These are phyloP conservation scores for Drosophila pseudotakahashii DNA, from an alignment of 2,888 invertebrate genomes.

Conservation along the genomic window DNA sequence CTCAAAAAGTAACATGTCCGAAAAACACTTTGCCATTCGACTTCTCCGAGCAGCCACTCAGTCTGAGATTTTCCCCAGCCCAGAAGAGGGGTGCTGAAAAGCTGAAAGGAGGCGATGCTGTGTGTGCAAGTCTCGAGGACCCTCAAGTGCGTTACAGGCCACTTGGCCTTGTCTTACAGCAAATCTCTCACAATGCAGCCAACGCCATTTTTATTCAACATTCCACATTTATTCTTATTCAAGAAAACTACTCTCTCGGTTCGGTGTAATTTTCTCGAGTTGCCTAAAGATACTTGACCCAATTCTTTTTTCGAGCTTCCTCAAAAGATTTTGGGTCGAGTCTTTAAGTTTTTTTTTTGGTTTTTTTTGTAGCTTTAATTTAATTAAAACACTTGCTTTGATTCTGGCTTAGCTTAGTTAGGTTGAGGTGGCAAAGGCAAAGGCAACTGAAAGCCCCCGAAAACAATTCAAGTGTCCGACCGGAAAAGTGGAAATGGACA, in stretches of 20 bases:
- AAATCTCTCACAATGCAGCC: conserved; percentile 19
- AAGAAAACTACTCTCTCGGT: conserved; percentile 53
- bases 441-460: conserved; percentile 2
- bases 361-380: conserved; percentile 48
- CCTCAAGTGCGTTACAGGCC: conserved; percentile 68
- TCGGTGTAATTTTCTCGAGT: conserved; percentile 59
- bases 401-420: conserved; percentile 11
- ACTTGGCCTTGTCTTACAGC: conserved; percentile 54
- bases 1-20: conserved; percentile 39
- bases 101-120: background rate
- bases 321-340: conserved; percentile 2
- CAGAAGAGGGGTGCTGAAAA: background rate
- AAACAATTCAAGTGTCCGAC: conserved; percentile 31
- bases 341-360: conserved; percentile 9
- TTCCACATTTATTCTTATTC: conserved; percentile 34
- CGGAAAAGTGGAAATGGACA: conserved; percentile 13
- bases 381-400: conserved; percentile 60
- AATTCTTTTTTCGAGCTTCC: conserved; percentile 34
- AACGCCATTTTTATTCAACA: conserved; percentile 23
- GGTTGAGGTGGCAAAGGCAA: conserved; percentile 15
- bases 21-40: conserved; percentile 62
- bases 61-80: conserved; percentile 22
- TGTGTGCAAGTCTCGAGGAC: conserved; percentile 63
- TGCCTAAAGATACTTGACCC: conserved; percentile 59
- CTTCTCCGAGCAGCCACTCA: conserved; percentile 20